Percentiles rank a stretch among this genome's conserved stretches.
Evolutionary conservation across 2,888 invertebrate genomes (phyloP).

Genomic region (Amiota mariae): DNA sequence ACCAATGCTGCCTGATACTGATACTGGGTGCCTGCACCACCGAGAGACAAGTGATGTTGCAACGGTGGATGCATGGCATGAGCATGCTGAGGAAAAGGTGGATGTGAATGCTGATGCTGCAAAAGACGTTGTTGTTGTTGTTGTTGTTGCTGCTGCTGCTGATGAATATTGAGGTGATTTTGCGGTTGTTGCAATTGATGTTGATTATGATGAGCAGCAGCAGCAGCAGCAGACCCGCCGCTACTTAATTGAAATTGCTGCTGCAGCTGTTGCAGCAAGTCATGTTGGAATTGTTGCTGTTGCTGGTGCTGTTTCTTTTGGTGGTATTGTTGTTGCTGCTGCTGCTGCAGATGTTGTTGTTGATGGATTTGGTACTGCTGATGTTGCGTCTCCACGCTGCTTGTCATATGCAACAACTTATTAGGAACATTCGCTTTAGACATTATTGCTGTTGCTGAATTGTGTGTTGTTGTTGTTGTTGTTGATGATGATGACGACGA

Average conservation of each 20-base stretch:
- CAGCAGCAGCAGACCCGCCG: too few relatives aligned
- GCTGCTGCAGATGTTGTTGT: conserved; percentile 30
- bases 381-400: conserved; percentile 32
- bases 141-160: conserved; percentile 42
- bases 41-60: conserved; percentile 73
- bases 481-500: background rate
- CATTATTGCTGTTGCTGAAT: conserved; percentile 55
- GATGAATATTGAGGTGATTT: conserved; percentile 39
- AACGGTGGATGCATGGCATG: conserved; percentile 57
- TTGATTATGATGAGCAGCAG: too few relatives aligned
- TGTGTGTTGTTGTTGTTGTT: conserved; percentile 58
- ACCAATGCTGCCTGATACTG: conserved; percentile 39
- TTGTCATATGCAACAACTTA: conserved; percentile 47
- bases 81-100: conserved; percentile 56
- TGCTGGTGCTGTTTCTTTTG: conserved; percentile 32
- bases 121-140: conserved; percentile 48
- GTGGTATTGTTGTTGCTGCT: conserved; percentile 26
- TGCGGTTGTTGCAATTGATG: conserved; percentile 47
- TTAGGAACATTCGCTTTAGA: conserved; percentile 6
- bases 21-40: conserved; percentile 71
- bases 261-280: conserved; percentile 51
- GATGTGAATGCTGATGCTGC: conserved; percentile 66
- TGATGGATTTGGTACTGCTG: conserved; percentile 40
- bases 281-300: conserved; percentile 43
- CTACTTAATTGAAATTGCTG: conserved; percentile 50